phyloP scores from a whole-genome alignment of 1,140 invertebrate species.

The Leucophenga varia region DNA sequence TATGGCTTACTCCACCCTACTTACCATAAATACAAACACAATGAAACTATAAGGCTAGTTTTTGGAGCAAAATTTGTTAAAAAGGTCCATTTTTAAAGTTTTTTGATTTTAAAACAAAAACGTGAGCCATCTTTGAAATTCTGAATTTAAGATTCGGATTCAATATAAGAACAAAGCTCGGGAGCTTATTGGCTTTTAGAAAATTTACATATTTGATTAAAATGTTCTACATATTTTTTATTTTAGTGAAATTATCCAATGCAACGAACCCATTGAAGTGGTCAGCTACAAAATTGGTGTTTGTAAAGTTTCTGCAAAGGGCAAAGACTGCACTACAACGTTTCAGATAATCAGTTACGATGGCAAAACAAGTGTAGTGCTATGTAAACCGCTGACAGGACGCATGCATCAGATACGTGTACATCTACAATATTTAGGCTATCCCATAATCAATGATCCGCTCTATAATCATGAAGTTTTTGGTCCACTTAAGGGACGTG shows the following conservation, averaged over 20 bases:
- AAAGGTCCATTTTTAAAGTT: no score
- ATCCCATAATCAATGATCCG: conserved; percentile 96
- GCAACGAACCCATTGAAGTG: conserved; percentile 89
- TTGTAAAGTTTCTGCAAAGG: conserved; percentile 88
- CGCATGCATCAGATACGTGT: conserved; percentile 99
- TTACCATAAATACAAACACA: no score
- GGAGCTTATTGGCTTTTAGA: no score
- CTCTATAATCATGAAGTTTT: conserved; percentile 94
- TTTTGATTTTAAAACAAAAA: no score
- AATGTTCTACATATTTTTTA: no score
- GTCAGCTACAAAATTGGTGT: conserved; percentile 96
- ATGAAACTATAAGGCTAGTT: no score
- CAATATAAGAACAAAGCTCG: no score
- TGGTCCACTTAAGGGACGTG: conserved; percentile 86
- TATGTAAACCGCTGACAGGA: conserved; percentile 91
- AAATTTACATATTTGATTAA: no score
- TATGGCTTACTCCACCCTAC: no score
- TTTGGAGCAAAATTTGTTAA: no score
- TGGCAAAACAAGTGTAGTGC: conserved; percentile 86
- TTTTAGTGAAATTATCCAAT: conserved; percentile 80
- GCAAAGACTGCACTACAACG: conserved; percentile 87
- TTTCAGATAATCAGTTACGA: conserved; percentile 90
- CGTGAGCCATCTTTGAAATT: no score
- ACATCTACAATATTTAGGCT: conserved; percentile 83
- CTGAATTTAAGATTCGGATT: no score